Evolutionary conservation across 2,113 vertebrate species (phyloP).

Genomic region (Myotis yumanensis): DNA sequence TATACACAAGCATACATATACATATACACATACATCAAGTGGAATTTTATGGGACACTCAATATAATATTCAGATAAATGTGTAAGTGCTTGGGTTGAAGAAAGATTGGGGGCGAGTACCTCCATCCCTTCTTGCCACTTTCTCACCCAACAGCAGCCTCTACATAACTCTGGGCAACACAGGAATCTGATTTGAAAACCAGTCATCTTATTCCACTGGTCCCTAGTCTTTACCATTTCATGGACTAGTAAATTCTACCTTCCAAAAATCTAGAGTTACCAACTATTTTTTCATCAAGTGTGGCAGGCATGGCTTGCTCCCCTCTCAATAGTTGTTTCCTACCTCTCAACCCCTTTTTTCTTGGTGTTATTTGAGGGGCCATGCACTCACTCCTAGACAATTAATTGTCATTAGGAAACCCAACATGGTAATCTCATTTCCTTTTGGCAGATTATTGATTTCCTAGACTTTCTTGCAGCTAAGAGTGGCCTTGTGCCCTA

Average conservation of each 20-base stretch:
- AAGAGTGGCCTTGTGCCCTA: background rate
- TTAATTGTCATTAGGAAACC: background rate
- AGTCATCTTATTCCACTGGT: background rate
- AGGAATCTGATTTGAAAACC: conserved; percentile 2
- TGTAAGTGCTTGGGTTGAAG: background rate
- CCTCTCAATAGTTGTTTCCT: background rate
- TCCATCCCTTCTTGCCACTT: background rate
- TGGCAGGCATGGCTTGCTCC: background rate
- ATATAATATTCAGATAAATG: background rate
- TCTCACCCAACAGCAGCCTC: background rate
- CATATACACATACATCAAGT: background rate
- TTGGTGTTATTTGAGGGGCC: background rate
- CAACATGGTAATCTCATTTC: background rate
- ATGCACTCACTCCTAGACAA: background rate
- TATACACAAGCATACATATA: background rate
- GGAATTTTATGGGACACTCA: background rate
- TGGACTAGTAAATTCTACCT: background rate
- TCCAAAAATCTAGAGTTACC: background rate
- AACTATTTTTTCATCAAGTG: background rate
- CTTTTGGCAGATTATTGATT: background rate
- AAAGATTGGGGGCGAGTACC: background rate
- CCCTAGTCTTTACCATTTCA: background rate
- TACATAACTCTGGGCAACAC: background rate
- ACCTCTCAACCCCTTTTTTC: background rate
- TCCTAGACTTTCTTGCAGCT: background rate